These are phyloP conservation scores for Drosophila nigrodunni DNA, from an alignment of 1,140 invertebrate species.

Conservation along the genomic window DNA sequence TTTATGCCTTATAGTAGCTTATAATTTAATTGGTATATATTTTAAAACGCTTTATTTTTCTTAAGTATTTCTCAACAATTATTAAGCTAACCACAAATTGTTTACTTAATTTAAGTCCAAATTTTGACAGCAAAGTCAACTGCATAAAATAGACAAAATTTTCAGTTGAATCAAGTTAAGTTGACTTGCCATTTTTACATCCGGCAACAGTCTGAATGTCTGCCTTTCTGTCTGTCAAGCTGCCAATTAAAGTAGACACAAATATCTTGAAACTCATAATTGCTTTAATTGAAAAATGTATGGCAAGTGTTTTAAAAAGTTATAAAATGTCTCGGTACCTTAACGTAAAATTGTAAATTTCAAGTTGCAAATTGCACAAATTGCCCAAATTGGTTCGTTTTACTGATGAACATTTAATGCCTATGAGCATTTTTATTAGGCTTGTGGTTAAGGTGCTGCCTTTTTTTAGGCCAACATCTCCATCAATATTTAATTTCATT, in stretches of 20 bases:
- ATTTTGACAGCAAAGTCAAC: slow-evolving; percentile 50
- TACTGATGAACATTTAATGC: slow-evolving; percentile 40
- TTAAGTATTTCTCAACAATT: slow-evolving; percentile 41
- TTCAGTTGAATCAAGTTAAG: slow-evolving; percentile 38
- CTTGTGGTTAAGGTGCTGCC: slow-evolving; percentile 50
- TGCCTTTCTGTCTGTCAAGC: slow-evolving; percentile 1
- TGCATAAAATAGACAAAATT: slow-evolving; percentile 27
- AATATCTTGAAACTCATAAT: slow-evolving; percentile 62
- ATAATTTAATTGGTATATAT: not conserved
- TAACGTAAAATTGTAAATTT: slow-evolving; percentile 53
- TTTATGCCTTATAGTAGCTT: too few relatives aligned
- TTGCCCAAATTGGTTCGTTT: slow-evolving; percentile 50
- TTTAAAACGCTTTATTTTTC: not conserved
- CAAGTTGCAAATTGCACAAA: slow-evolving; percentile 53
- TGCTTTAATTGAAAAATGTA: slow-evolving; percentile 78
- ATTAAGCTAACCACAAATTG: slow-evolving; percentile 71
- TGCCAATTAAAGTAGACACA: slow-evolving; percentile 67
- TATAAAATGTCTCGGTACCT: slow-evolving; percentile 67
- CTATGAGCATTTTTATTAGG: slow-evolving; percentile 69
- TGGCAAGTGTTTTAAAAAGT: slow-evolving; percentile 72
- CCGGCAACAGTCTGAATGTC: slow-evolving; percentile 1
- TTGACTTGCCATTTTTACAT: slow-evolving; percentile 31
- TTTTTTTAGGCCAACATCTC: slow-evolving; percentile 47
- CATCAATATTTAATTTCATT: slow-evolving; percentile 82
- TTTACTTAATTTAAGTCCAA: slow-evolving; percentile 65